Percentiles rank a stretch among this genome's conserved stretches.
Conservation (phyloP, 1,140 invertebrate genomes). For the Globodera ellingtonae region DNA sequence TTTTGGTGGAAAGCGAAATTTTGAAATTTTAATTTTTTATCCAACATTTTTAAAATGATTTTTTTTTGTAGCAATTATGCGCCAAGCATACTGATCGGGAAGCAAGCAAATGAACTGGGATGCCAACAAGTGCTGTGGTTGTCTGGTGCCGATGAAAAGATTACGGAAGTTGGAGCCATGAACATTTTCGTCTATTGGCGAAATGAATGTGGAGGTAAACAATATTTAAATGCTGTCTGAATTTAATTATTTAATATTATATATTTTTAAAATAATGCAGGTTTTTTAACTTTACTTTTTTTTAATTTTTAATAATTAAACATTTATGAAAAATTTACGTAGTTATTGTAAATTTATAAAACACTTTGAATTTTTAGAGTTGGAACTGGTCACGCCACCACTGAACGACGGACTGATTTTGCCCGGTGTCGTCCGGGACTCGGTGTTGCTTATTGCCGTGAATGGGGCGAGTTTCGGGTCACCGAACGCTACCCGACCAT, state of each 20-base stretch:
- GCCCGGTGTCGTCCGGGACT: conserved; percentile 86
- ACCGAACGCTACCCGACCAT: conserved; percentile 83
- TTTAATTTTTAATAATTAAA: not conserved
- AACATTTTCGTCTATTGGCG: conserved; percentile 88
- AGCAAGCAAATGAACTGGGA: conserved; percentile 77
- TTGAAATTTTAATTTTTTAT: no score
- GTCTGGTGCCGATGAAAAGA: conserved; percentile 85
- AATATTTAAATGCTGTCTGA: not conserved
- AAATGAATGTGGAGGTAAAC: conserved; percentile 84
- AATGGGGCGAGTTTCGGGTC: conserved; percentile 83
- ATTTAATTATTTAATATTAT: not conserved
- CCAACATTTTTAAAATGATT: not conserved
- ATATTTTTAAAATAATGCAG: no score
- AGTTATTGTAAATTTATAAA: not conserved
- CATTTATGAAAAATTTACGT: not conserved
- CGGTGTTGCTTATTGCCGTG: conserved; percentile 79
- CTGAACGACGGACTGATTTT: conserved; percentile 76
- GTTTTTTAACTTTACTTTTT: not conserved
- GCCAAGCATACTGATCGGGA: conserved; percentile 71
- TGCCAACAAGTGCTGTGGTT: conserved; percentile 96
- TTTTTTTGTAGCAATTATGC: conserved; percentile 69
- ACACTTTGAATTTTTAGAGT: conserved; percentile 72
- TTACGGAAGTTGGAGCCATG: conserved; percentile 98
- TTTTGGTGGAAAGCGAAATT: no score
- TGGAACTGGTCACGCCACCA: conserved; percentile 86